Evolutionary conservation across 1,140 invertebrate species (phyloP), one percentile per base, ranked within the genome.

Genomic region (Mamestra configurata): DNA sequence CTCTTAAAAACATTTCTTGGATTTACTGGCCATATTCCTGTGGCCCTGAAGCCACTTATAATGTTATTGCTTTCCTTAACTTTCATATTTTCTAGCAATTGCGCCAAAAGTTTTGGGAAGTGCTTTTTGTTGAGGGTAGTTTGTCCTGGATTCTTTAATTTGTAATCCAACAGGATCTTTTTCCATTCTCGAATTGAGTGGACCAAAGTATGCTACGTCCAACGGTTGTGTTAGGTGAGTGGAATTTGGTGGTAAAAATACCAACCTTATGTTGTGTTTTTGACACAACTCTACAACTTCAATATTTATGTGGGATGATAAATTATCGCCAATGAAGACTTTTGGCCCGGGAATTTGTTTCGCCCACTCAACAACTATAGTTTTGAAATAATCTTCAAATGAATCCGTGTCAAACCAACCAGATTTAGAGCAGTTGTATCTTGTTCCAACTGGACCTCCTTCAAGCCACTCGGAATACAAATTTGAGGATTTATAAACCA

Each of bases 351-450:
- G 0, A 7, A 1, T 51, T 18, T 51, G 0, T 4, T 51, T 4
- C 0, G 49, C 68, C 59, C 77, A 80, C 49, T 46, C 66, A 2
- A 75, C 24, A 20, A 80, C 49, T 11, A 83, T 80, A 1, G 27
- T 73, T 55, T 79, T 40, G 66, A 83, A 83, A 31, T 51, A 80
- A 24, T 83, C 78, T 10, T 80, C 73, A 59, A 83, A 80, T 15
- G 3, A 27, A 24, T 22, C n/a, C 1, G n/a, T n/a, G 68, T 83
- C 81, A 68, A 83, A 83, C 78, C 78, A 83, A 0, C 81, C 81
- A 1, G 73, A 73, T 40, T 75, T 75, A 0, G 82, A 46, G 15
- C 55, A 15, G 18, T 78, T 83, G 24, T 35, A 83, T 64, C 73
- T 61, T 20, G 73, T 10, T 4, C 49, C 49, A 8, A 4, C 10